These are phyloP conservation scores for Chauna torquata DNA, from an alignment of 2,113 vertebrate species.

Conservation along the genomic window DNA sequence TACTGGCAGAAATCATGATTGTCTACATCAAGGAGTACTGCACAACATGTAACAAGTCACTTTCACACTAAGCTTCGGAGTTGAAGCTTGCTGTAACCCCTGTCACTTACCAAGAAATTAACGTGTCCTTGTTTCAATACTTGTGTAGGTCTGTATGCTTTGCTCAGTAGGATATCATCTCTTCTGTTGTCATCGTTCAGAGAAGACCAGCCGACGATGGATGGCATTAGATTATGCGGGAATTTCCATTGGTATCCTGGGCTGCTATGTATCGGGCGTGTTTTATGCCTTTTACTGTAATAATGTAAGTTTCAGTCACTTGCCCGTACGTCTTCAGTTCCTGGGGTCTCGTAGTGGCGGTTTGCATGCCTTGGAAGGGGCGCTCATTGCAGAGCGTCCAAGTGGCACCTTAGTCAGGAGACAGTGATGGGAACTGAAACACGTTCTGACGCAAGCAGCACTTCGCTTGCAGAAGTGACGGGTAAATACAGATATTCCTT, in stretches of 20 bases:
- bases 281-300: constrained; percentile 98
- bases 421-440: background rate
- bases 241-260: constrained; percentile 92
- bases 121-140: background rate
- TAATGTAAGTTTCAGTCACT: constrained; percentile 78
- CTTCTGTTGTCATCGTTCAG: constrained; percentile 94
- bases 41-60: accelerated
- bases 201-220: constrained; percentile 94
- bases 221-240: constrained; percentile 94
- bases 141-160: constrained; percentile 89
- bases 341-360: accelerated
- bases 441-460: background rate
- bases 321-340: background rate
- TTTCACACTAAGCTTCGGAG: accelerated
- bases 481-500: background rate
- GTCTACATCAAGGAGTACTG: background rate
- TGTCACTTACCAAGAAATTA: background rate
- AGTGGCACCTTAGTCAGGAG: background rate
- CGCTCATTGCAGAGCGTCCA: background rate
- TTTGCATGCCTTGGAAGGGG: background rate
- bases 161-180: constrained; percentile 94
- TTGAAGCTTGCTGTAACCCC: background rate
- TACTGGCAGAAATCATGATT: background rate
- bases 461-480: background rate
- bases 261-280: constrained; percentile 93